A percentile compares a stretch with the other conserved stretches of the same genome.
phyloP scores from a whole-genome alignment of 1,140 invertebrate species.

The Drosophila elegans region DNA sequence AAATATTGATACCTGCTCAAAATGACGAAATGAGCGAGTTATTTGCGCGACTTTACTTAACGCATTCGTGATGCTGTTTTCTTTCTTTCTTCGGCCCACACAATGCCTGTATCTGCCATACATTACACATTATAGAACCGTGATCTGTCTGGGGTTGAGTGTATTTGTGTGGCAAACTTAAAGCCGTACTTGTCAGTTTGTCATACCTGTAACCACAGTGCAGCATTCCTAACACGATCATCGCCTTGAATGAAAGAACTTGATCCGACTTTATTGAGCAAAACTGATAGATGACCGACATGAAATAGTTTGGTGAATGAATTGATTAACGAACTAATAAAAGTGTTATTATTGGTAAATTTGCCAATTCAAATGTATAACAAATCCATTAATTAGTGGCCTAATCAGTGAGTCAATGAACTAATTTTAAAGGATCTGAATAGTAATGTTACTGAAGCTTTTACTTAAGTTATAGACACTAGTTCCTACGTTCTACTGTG shows the following conservation, averaged over 20 bases:
- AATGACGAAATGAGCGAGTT: slow-evolving; percentile 79
- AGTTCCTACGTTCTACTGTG: slow-evolving; percentile 1
- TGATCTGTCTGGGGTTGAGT: slow-evolving; percentile 27
- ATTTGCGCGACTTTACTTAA: slow-evolving; percentile 72
- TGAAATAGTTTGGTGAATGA: slow-evolving; percentile 8
- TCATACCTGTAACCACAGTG: slow-evolving; percentile 32
- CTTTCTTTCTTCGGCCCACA: slow-evolving; percentile 51
- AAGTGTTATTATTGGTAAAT: slow-evolving; percentile 3
- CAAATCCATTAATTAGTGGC: not conserved
- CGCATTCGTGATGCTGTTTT: slow-evolving; percentile 29
- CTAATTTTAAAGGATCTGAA: too few species aligned
- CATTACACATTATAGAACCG: slow-evolving; percentile 37
- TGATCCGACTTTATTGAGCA: slow-evolving; percentile 25
- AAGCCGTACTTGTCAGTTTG: slow-evolving; percentile 26
- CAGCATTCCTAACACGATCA: slow-evolving; percentile 26
- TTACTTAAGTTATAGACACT: not conserved
- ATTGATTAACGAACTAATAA: slow-evolving; percentile 15
- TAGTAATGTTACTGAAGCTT: too few species aligned
- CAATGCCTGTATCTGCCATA: slow-evolving; percentile 23
- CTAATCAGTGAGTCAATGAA: not conserved
- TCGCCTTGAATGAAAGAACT: slow-evolving; percentile 22
- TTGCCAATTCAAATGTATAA: not conserved
- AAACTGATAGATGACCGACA: not conserved
- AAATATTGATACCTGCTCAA: slow-evolving; percentile 70
- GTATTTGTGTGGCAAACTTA: not conserved